Evolutionary conservation across 2,113 vertebrate genomes (phyloP), one percentile per base, ranked within the genome.

Genomic region (human): DNA sequence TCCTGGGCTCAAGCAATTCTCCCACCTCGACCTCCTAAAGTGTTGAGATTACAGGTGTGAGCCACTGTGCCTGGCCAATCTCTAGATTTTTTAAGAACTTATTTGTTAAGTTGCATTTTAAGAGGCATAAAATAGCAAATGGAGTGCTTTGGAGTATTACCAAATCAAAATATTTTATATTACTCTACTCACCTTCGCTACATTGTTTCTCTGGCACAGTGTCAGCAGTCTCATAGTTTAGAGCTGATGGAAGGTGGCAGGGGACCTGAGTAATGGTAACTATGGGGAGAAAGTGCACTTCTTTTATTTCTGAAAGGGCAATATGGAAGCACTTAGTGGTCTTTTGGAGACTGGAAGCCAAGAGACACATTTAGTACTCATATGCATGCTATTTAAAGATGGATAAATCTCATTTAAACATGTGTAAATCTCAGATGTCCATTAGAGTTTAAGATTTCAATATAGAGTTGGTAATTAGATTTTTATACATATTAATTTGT

Each of bases 91-190:
- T 93, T 38, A 61, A 95, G 80, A 78, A 84, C 11, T 57, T 88
- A 78, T 86, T 88, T 96, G 57, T 83, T 64, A 93, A 48, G 38
- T 66, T 93, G n/a, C 84, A 94, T 85, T 93, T 96, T 93, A 80
- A 84, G 66, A 96, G 30, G 82, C 3, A 40, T 38, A 79, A 83
- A 90, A 90, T 57, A 94, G 95, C 57, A 79, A 91, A 89, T 43
- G 30, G 61, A 91, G 16, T 83, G 40, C 40, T 96, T 38, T 72
- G 25, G 48, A 76, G 17, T 89, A 83, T 70, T 61, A 45, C 48
- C 75, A 90, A 90, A 93, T 94, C 27, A 68, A 90, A 90, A 32
- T 50, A 95, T 66, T 93, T 96, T 68, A 43, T 93, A 72, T 61
- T 40, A 75, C 22, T 89, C 50, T 66, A 43, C 2, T 89, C 30